A percentile compares a stretch with the other conserved stretches of the same genome.
phyloP scores from a whole-genome alignment of 2,888 invertebrate species.

The Idaea aversata region DNA sequence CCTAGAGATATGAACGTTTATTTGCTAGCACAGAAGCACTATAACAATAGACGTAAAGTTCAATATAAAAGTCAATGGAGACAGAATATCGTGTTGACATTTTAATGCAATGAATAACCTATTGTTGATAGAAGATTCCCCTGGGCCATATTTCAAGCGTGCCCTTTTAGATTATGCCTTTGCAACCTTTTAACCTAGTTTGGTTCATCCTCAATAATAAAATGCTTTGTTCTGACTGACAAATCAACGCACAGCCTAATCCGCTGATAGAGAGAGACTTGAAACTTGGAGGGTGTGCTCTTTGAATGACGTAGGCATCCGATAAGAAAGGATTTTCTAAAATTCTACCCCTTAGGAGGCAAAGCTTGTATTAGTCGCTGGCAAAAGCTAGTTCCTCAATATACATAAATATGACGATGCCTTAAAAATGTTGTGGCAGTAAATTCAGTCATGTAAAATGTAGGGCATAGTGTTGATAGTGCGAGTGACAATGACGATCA shows the following conservation, averaged over 20 bases:
- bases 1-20: not conserved
- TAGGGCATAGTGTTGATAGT: not conserved
- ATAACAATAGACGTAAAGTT: constrained; percentile 10
- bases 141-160: constrained; percentile 34
- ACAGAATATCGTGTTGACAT: constrained; percentile 31
- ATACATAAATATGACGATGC: not conserved
- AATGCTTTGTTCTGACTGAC: too few species aligned
- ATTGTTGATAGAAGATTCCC: constrained; percentile 36
- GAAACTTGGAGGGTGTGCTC: too few species aligned
- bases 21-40: not conserved
- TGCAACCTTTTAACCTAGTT: constrained; percentile 6
- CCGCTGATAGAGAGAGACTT: too few species aligned
- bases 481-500: not conserved
- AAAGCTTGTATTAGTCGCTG: too few species aligned
- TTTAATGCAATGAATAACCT: constrained; percentile 35
- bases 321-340: too few species aligned
- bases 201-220: not conserved
- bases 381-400: too few species aligned
- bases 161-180: constrained; percentile 25
- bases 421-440: not conserved
- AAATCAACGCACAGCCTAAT: too few species aligned
- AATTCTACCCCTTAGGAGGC: too few species aligned
- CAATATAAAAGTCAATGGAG: constrained; percentile 12
- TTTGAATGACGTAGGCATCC: too few species aligned
- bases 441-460: not conserved